These are phyloP conservation scores for Habropoda laboriosa DNA, from an alignment of 1,140 invertebrate species.

Conservation along the genomic window DNA sequence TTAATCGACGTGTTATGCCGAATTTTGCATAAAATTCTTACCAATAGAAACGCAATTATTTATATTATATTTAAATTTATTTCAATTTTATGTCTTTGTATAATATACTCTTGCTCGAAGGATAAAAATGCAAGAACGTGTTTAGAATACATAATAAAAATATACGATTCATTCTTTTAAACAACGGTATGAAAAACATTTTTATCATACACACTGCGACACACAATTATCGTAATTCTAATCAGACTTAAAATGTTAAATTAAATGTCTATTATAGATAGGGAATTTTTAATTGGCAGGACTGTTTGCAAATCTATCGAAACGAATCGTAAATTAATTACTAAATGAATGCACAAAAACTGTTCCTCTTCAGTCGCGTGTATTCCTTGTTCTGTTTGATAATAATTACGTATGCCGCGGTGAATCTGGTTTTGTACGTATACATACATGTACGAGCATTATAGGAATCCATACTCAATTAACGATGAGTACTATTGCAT, in stretches of 20 bases:
- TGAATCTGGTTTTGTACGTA: slow-evolving; percentile 13
- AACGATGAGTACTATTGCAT: slow-evolving; percentile 10
- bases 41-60: neutral
- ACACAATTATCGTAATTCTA: neutral
- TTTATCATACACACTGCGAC: too few species aligned
- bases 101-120: neutral
- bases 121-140: neutral
- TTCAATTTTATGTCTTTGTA: neutral
- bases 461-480: slow-evolving; percentile 37
- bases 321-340: neutral
- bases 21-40: slow-evolving; percentile 3
- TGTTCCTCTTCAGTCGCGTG: slow-evolving; percentile 21
- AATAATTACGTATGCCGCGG: slow-evolving; percentile 53
- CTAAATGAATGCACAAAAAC: neutral
- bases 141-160: neutral
- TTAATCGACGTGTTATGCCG: slow-evolving; percentile 8
- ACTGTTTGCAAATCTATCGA: neutral
- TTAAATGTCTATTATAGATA: too few species aligned
- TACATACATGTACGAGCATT: neutral
- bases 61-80: slow-evolving; percentile 17
- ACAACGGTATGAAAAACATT: neutral
- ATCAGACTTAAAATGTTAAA: neutral
- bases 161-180: neutral
- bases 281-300: too few species aligned
- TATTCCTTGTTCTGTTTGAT: slow-evolving; percentile 55